Conservation (phyloP, 2,888 invertebrate species). For the Rotaria macrura region DNA sequence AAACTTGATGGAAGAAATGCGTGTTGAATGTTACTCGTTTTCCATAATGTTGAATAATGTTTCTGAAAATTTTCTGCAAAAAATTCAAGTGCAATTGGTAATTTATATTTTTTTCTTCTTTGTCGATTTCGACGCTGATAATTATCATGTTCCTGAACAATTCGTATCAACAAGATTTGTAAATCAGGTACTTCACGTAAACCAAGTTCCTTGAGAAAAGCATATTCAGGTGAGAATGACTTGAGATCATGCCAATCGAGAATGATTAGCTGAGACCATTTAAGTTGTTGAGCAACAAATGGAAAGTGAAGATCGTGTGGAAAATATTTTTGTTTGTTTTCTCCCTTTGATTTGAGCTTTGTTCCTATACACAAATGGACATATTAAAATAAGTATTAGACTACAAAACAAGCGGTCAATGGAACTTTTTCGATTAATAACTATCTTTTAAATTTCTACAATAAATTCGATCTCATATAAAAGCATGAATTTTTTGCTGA, state of each 20-base stretch:
- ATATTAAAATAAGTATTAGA: background rate
- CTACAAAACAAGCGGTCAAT: no score
- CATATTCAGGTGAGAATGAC: background rate
- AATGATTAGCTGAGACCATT: background rate
- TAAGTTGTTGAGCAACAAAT: background rate
- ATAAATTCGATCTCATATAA: background rate
- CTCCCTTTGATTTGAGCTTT: background rate
- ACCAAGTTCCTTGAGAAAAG: background rate
- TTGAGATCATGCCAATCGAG: background rate
- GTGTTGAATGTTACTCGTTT: no score
- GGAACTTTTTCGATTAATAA: no score
- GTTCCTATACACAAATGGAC: background rate
- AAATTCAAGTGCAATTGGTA: background rate
- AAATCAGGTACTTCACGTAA: background rate
- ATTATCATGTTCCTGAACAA: background rate
- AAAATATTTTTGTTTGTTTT: background rate
- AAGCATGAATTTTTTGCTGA: background rate
- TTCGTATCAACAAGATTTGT: background rate
- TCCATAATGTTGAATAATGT: background rate
- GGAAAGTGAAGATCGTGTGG: background rate
- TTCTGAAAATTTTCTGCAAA: slow-evolving; percentile 6
- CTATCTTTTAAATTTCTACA: no score
- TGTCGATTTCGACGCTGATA: background rate
- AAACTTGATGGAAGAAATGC: no score
- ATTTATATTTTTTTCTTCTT: background rate